These are phyloP conservation scores for Miichthys miiuy DNA, from an alignment of 2,797 vertebrate genomes.

Conservation along the genomic window DNA sequence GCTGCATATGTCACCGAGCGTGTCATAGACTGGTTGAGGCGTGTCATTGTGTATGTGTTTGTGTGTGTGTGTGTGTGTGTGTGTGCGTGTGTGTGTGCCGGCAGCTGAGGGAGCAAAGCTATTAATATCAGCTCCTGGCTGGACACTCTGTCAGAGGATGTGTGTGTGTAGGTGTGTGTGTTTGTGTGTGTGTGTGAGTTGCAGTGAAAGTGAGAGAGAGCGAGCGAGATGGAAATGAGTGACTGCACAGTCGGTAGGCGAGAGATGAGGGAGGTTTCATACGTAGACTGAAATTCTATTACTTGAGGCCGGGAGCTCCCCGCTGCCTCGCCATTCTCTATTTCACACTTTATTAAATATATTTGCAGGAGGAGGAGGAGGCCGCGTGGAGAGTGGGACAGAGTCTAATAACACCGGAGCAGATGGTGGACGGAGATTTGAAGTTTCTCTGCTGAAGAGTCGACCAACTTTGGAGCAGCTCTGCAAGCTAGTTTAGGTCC, in stretches of 20 bases:
- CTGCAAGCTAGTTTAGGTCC: too few relatives aligned
- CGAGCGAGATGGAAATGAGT: slow-evolving; percentile 20
- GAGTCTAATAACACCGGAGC: slow-evolving; percentile 31
- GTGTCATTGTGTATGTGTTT: slow-evolving; percentile 13
- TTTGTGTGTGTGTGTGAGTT: slow-evolving; percentile 23
- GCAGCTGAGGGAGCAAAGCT: slow-evolving; percentile 60
- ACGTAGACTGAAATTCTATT: slow-evolving; percentile 43
- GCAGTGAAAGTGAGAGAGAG: neutral
- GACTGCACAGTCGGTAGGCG: slow-evolving; percentile 37
- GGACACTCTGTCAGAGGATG: slow-evolving; percentile 59
- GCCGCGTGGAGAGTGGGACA: slow-evolving; percentile 1
- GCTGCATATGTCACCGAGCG: neutral
- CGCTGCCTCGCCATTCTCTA: slow-evolving; percentile 44
- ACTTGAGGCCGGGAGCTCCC: slow-evolving; percentile 26
- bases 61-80: slow-evolving; percentile 21
- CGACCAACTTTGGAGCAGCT: neutral
- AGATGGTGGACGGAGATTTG: slow-evolving; percentile 41
- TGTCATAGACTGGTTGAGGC: slow-evolving; percentile 3
- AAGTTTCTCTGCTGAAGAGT: slow-evolving; percentile 20
- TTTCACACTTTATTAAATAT: slow-evolving; percentile 71
- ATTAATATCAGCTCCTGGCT: slow-evolving; percentile 75
- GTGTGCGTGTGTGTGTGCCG: slow-evolving; percentile 22
- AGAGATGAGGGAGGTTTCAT: slow-evolving; percentile 47
- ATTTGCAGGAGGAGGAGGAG: slow-evolving; percentile 18
- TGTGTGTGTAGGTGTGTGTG: slow-evolving; percentile 18